Conservation (phyloP, 1,140 invertebrate genomes). For the Pygmarrhopalites habei region DNA sequence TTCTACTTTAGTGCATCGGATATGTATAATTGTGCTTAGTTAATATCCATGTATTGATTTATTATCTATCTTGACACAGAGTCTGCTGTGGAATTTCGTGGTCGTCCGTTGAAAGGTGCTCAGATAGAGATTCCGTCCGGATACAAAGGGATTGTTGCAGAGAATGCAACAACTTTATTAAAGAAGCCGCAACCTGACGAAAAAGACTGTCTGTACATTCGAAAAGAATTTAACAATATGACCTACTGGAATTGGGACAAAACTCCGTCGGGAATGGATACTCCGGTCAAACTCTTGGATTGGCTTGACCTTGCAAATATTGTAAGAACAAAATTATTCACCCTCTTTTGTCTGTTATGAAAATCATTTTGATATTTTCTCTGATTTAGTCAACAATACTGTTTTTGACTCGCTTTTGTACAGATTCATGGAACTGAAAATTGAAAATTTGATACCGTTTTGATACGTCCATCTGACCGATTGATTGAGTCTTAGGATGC, state of each 20-base stretch:
- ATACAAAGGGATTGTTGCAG: not conserved
- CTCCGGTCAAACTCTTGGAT: constrained; percentile 4
- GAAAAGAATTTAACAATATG: not conserved
- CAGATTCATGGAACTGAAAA: too few species aligned
- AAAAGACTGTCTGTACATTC: not conserved
- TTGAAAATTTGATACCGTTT: too few species aligned
- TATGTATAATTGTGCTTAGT: too few species aligned
- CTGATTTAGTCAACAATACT: too few species aligned
- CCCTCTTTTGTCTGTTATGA: too few species aligned
- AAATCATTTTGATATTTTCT: too few species aligned
- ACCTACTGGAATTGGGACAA: constrained; percentile 6
- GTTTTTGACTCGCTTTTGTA: too few species aligned
- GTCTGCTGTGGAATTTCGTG: not conserved
- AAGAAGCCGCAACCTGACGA: not conserved
- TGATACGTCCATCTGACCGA: too few species aligned
- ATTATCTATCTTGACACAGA: not conserved
- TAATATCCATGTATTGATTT: too few species aligned
- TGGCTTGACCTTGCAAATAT: not conserved
- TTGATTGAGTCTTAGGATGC: too few species aligned
- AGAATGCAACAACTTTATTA: not conserved
- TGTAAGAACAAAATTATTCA: too few species aligned
- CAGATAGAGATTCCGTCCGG: not conserved
- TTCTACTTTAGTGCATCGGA: not conserved
- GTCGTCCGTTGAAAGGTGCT: not conserved
- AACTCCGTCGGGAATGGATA: not conserved